Evolutionary conservation across 2,888 invertebrate genomes (phyloP), one percentile per base, ranked within the genome.

Genomic region (Drosophila borborema): DNA sequence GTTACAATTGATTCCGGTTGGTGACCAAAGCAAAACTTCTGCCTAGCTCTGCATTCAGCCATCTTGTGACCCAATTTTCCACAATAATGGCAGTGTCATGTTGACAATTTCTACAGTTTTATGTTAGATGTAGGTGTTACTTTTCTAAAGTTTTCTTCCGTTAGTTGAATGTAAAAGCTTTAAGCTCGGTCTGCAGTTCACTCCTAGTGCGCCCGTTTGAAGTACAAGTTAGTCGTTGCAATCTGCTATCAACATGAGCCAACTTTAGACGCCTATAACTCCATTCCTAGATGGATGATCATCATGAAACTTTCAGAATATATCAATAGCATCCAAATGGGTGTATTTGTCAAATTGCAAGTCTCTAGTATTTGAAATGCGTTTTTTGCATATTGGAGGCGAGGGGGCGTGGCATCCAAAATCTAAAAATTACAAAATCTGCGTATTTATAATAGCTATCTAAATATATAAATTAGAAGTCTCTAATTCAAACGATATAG

Each of bases 231-330:
- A 64, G 16, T 10, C 60, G 55, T 34, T 67, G 64, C 36, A 69
- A 54, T 54, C 69, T 51, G 64, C 4, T 60, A 49, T 72, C 58
- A 54, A 66, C 31, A 58, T 66, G 41, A 23, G 60, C 68, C 64
- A 67, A 16, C 34, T 72, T 55, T 43, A 63, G 40, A 9, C 60
- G 6, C 34, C 4, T 34, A 34, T 34, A 6, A 34, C 34, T 4
- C 34, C 34, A 34, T 34, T 34, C 6, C 1, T 34, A 6, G 34
- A 34, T 34, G 34, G 6, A 7, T 34, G 34, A 7, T 23, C 23
- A 2, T 23, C 23, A 23, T 23, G 23, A 23, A 23, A 23, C 23
- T 28, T 5, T 28, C 28, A 0, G 28, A 28, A 28, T 28, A 28
- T 28, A 23, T 28, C 3, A 28, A 28, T 28, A 5, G 28, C 28